Base-by-base conservation (phyloP, 2,113 vertebrate species). In the Myrmophylax atrothorax region DNA sequence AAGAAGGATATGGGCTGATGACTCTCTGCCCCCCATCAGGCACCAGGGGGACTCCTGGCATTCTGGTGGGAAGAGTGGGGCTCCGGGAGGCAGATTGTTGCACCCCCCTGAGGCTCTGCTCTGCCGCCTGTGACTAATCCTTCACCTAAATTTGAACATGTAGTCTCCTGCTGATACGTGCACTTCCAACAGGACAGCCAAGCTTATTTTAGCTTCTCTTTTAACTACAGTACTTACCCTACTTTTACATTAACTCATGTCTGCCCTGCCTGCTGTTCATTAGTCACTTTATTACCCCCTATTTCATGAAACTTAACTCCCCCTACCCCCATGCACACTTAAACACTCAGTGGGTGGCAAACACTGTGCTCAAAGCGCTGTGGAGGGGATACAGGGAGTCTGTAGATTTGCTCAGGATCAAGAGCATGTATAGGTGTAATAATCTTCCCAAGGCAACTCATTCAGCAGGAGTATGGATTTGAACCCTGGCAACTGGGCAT, bases 281-380 rank as follows among this genome's bases (percentile, higher is more conserved):
- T 19, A 73, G 26, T 60, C 37, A 80, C 58, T 83, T 88, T 44
- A 73, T 42, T 22, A 35, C 12, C 18, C 52, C 33, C 6, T 67
- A 33, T 82, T 84, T 38, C 10, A 1, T 13, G 24, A 4, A 14
- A 22, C 29, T 90, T 92, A 29, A 25, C 38, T 66, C 31, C 44
- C 35, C n/a, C 22, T 63, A 46, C 33, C 13, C 20, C 28, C 7
- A 2, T 1, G 2, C 16, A 18, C 28, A 29, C 22, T 6, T 23
- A 67, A 86, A 87, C 62, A 50, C 40, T 75, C 1, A 0, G 52
- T 90, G 77, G 62, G 47, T 72, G 76, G 80, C 42, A 90, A 26
- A 33, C 35, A 5, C 23, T 14, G 24, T 0, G 0, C 31, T 37
- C 15, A 11, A 31, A n/a, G 3, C 1, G 0, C 46, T 59, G 35